Evolutionary conservation across 2,113 vertebrate species (phyloP).

Genomic region (Siniperca knerii): DNA sequence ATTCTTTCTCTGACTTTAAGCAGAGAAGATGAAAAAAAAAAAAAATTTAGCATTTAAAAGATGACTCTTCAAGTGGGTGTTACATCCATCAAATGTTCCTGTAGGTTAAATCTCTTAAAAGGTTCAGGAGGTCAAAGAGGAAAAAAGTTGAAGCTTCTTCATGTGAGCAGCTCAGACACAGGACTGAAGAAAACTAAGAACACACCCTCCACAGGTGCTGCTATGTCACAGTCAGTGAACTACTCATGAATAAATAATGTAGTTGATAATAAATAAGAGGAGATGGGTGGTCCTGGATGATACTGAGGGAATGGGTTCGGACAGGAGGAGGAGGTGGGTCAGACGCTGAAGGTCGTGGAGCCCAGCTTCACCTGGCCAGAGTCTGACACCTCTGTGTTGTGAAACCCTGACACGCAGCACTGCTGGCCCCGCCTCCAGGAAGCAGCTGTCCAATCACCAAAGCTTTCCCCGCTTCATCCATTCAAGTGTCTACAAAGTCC

Average conservation of each 20-base stretch:
- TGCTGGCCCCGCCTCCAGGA: conserved; percentile 46
- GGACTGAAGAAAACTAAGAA: conserved; percentile 1
- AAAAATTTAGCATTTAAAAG: conserved; percentile 22
- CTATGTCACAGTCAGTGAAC: conserved; percentile 42
- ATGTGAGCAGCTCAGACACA: not conserved
- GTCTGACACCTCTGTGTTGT: conserved; percentile 44
- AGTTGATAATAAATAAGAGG: conserved; percentile 77
- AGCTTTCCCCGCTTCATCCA: conserved; percentile 58
- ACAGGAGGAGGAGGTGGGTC: conserved; percentile 33
- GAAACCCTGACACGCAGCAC: conserved; percentile 26
- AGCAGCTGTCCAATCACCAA: conserved; percentile 48
- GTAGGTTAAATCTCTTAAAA: conserved; percentile 55
- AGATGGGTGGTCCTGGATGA: conserved; percentile 54
- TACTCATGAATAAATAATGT: conserved; percentile 76
- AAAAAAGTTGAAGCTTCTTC: conserved; percentile 35
- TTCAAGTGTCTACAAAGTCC: conserved; percentile 69
- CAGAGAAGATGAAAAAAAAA: conserved; percentile 14
- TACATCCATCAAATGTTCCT: conserved; percentile 57
- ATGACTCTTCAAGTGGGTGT: conserved; percentile 33
- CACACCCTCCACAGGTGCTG: conserved; percentile 18
- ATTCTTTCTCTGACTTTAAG: conserved; percentile 4
- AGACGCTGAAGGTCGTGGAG: conserved; percentile 28
- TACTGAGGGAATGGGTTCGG: conserved; percentile 35
- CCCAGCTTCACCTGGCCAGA: not conserved
- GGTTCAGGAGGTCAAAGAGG: conserved; percentile 27